A percentile compares a stretch with the other conserved stretches of the same genome.
Evolutionary conservation across 1,140 invertebrate genomes (phyloP).

Genomic region (Drosophila neocordata): DNA sequence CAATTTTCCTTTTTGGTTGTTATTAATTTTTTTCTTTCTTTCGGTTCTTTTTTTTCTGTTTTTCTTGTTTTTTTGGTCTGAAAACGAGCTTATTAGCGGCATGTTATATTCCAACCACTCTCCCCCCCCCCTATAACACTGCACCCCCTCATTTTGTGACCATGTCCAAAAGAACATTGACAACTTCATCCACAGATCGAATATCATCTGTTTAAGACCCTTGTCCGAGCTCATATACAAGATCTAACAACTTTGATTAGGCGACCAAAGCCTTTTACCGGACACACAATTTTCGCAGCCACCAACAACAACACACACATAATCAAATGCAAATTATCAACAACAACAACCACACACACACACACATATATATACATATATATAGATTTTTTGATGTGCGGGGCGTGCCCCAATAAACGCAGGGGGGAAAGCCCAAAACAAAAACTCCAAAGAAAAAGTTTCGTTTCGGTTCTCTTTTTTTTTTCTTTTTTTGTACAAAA

Average conservation of each 20-base stretch:
- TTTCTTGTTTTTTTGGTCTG: slow-evolving; percentile 23
- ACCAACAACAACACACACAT: slow-evolving; percentile 45
- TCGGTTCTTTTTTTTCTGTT: neutral
- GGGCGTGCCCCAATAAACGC: slow-evolving; percentile 47
- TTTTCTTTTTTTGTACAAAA: slow-evolving; percentile 13
- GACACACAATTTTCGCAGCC: slow-evolving; percentile 71
- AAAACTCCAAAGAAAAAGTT: slow-evolving; percentile 65
- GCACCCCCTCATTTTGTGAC: neutral
- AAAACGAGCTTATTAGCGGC: slow-evolving; percentile 72
- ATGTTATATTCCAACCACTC: slow-evolving; percentile 26
- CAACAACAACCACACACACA: slow-evolving; percentile 40
- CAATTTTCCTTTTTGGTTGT: slow-evolving; percentile 43
- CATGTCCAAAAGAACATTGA: slow-evolving; percentile 55
- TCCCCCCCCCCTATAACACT: neutral
- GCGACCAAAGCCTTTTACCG: slow-evolving; percentile 71
- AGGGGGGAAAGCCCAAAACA: slow-evolving; percentile 14
- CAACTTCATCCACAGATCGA: slow-evolving; percentile 65
- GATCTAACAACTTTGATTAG: slow-evolving; percentile 62
- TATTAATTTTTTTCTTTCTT: slow-evolving; percentile 67
- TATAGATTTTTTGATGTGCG: slow-evolving; percentile 32
- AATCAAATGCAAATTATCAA: slow-evolving; percentile 80
- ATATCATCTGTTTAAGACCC: slow-evolving; percentile 59
- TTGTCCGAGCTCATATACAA: slow-evolving; percentile 54
- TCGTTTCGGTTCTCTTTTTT: slow-evolving; percentile 44
- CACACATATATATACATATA: no score